Conservation (phyloP, 2,888 invertebrate species). For the Lithophane socia region DNA sequence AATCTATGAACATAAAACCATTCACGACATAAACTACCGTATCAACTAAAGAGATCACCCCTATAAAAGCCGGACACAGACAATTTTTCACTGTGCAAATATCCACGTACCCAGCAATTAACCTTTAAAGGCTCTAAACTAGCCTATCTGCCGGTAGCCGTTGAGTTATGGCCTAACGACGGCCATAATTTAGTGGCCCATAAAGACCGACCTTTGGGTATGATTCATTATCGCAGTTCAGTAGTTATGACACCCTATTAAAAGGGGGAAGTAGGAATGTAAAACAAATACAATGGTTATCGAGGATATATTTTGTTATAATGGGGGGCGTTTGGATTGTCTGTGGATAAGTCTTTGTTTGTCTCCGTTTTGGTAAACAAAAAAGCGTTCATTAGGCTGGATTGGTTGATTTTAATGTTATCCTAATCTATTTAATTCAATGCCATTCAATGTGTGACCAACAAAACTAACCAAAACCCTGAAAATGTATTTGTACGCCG, state of each 20-base stretch:
- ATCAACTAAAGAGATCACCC: background rate
- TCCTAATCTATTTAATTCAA: too few species aligned
- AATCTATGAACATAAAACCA: background rate
- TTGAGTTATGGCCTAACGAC: constrained; percentile 69
- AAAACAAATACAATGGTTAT: constrained; percentile 70
- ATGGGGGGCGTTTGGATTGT: constrained; percentile 27
- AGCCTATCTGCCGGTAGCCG: constrained; percentile 62
- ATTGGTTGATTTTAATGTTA: too few species aligned
- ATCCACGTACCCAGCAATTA: constrained; percentile 66
- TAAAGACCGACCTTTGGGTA: constrained; percentile 72
- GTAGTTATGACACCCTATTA: constrained; percentile 77
- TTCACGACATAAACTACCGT: constrained; percentile 4
- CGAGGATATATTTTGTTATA: constrained; percentile 46
- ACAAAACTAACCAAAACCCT: too few species aligned
- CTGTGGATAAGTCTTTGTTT: constrained; percentile 40
- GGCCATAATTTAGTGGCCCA: constrained; percentile 72
- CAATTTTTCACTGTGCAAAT: constrained; percentile 55
- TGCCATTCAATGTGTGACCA: too few species aligned
- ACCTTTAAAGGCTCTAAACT: constrained; percentile 66
- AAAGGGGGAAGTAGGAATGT: constrained; percentile 66
- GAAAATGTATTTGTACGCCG: too few species aligned
- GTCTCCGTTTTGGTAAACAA: constrained; percentile 23
- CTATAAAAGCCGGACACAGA: constrained; percentile 16
- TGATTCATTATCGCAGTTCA: constrained; percentile 76
- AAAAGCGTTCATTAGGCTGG: background rate